Evolutionary conservation across 2,888 invertebrate genomes (phyloP), one percentile per base, ranked within the genome.

Genomic region (Osmoderma eremita): DNA sequence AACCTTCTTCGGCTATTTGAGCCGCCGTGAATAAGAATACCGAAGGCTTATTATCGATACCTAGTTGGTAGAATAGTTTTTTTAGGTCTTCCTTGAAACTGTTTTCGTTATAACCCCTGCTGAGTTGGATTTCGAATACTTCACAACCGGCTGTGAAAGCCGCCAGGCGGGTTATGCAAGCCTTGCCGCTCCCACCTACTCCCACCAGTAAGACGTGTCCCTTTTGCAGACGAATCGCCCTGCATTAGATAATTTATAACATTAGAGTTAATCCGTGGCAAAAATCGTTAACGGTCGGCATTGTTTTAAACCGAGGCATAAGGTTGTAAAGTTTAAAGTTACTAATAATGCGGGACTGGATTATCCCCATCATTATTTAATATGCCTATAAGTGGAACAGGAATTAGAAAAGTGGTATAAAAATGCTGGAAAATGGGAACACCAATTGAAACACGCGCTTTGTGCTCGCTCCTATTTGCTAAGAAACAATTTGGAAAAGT

Each of bases 141-240:
- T 91, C 90, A 75, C 91, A 94, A 58, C 88, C 88, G 1, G 96
- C 95, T 0, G 96, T 91, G 77, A 92, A 95, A 0, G 94, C 87
- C 0, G 95, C 91, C 3, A 97, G 84, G 58, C 87, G 87, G 17
- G 93, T 91, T 18, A 96, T 86, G 70, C 90, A 90, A 76, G 92
- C 90, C 82, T 97, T 96, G 17, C 97, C 97, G 74, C 93, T 90
- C 17, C 97, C 96, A 1, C 94, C 95, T 1, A 94, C 92, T 8
- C 97, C 97, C 12, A 96, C 90, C 42, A 96, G 83, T 81, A 97
- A 85, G 3, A 91, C 88, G 78, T 97, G 94, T 0, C 95, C 95
- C 70, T 90, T 84, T 77, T 91, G 88, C 88, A 95, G 90, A 70
- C 96, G 87, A 68, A 97, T 83, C 0, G 91, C 90, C 18, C 97